phyloP scores from a whole-genome alignment of 2,113 vertebrate genomes.

The Alectura lathami region DNA sequence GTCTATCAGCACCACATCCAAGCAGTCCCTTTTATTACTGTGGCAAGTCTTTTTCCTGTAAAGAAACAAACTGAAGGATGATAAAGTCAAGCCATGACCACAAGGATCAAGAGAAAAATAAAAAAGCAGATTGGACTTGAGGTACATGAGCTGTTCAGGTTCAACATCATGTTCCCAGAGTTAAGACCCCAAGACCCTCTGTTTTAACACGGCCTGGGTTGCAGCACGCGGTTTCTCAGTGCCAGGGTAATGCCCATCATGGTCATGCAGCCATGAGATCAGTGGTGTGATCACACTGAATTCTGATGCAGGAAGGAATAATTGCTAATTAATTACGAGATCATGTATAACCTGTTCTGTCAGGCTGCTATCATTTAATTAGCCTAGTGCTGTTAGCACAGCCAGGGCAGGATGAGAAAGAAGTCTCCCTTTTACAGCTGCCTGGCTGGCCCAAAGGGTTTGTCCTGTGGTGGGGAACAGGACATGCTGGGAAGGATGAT shows the following conservation, averaged over 20 bases:
- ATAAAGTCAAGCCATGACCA: neutral
- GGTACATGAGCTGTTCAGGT: neutral
- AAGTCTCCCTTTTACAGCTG: neutral
- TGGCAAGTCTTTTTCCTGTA: neutral
- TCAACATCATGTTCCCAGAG: too few relatives aligned
- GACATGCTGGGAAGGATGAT: neutral
- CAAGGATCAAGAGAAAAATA: neutral
- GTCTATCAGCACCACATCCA: neutral
- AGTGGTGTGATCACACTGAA: neutral
- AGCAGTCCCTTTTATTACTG: neutral
- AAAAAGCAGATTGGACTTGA: neutral
- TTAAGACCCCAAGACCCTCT: neutral
- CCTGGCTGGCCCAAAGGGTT: neutral
- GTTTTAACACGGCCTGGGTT: neutral
- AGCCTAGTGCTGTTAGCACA: neutral
- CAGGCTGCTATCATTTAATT: neutral
- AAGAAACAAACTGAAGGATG: neutral
- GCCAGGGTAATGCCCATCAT: rapidly evolving
- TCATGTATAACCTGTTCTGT: neutral
- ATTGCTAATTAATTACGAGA: neutral
- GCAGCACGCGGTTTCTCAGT: neutral
- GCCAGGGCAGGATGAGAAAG: neutral
- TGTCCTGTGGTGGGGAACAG: neutral
- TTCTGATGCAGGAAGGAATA: neutral
- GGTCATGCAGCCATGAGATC: neutral